A percentile compares a stretch with the other conserved stretches of the same genome.
Evolutionary conservation across 2,888 invertebrate genomes (phyloP).

Genomic region (Tachina lurida): DNA sequence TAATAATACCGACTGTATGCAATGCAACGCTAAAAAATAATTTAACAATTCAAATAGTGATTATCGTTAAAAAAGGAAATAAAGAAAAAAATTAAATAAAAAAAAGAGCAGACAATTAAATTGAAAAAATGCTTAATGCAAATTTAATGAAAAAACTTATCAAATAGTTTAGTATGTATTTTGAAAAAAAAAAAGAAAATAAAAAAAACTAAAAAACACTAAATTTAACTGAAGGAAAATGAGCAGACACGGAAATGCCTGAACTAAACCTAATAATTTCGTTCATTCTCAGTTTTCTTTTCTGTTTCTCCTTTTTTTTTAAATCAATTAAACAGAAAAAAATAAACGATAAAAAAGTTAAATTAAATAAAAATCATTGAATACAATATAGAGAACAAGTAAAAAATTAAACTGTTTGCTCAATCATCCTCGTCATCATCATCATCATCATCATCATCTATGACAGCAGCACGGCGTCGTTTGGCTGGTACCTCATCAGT

Average conservation of each 20-base stretch:
- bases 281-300: not conserved
- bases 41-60: slow-evolving; percentile 16
- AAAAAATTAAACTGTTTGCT: slow-evolving; percentile 42
- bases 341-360: not conserved
- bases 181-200: slow-evolving; percentile 2
- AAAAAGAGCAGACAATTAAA: slow-evolving; percentile 6
- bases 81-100: not conserved
- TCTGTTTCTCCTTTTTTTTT: slow-evolving; percentile 1
- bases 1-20: slow-evolving; percentile 39
- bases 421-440: slow-evolving; percentile 78
- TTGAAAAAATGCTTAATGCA: not conserved
- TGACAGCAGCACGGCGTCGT: slow-evolving; percentile 81
- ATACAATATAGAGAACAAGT: slow-evolving; percentile 31
- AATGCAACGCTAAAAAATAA: slow-evolving; percentile 23
- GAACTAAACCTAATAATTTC: slow-evolving; percentile 33
- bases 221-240: slow-evolving; percentile 12
- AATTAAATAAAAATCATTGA: slow-evolving; percentile 59
- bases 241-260: slow-evolving; percentile 28
- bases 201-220: not conserved
- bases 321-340: slow-evolving; percentile 42
- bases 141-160: slow-evolving; percentile 15
- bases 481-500: slow-evolving; percentile 76
- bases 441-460: slow-evolving; percentile 80
- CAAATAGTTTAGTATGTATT: not conserved
- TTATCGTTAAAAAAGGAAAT: not conserved